phyloP scores from a whole-genome alignment of 2,797 vertebrate species.

The Lemur catta region DNA sequence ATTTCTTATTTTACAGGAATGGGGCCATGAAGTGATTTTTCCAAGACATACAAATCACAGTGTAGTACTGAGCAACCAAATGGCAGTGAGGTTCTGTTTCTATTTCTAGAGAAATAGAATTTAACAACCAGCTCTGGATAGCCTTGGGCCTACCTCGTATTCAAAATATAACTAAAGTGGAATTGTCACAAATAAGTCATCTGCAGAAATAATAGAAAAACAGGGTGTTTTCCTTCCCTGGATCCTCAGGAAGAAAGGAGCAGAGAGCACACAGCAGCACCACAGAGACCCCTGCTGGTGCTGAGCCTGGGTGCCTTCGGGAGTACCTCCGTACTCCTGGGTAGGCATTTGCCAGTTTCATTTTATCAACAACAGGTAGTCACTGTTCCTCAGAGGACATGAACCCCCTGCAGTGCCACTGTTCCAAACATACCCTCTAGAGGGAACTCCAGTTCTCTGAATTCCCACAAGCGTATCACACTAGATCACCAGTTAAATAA shows the following conservation, averaged over 20 bases:
- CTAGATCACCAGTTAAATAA: background rate
- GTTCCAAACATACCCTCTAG: background rate
- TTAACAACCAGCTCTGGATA: background rate
- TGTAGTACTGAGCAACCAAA: background rate
- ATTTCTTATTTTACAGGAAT: background rate
- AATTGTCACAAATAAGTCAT: slow-evolving; percentile 23
- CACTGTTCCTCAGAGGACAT: background rate
- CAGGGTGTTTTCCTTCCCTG: background rate
- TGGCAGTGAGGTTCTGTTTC: background rate
- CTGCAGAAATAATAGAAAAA: slow-evolving; percentile 30
- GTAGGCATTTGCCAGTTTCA: background rate
- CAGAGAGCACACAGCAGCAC: background rate
- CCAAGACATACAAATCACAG: background rate
- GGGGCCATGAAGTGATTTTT: background rate
- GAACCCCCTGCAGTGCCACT: background rate
- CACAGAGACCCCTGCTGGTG: slow-evolving; percentile 52
- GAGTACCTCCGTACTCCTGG: background rate
- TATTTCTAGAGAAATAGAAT: background rate
- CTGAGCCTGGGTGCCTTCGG: background rate
- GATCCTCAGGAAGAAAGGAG: background rate
- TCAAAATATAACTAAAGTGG: slow-evolving; percentile 36
- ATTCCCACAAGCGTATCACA: background rate
- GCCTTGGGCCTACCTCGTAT: background rate
- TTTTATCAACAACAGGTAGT: background rate
- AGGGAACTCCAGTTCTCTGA: background rate